phyloP scores from a whole-genome alignment of 2,797 vertebrate species.

The Liasis olivaceus region DNA sequence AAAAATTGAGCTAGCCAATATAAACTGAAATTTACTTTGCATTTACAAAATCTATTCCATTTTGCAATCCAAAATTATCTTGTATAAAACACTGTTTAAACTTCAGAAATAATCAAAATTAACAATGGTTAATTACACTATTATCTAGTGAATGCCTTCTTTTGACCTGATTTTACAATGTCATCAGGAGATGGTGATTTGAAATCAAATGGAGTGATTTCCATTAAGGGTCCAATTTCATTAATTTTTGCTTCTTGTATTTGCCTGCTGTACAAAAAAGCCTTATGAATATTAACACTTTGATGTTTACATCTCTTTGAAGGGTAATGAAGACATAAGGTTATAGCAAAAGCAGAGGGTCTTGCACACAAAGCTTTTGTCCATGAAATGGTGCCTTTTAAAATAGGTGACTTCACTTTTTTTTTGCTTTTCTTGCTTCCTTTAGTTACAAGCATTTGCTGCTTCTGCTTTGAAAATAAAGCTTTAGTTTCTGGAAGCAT shows the following conservation, averaged over 20 bases:
- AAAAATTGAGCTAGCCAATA: conserved; percentile 53
- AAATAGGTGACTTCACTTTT: conserved; percentile 30
- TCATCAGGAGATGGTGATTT: conserved; percentile 96
- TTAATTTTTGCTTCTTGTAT: conserved; percentile 74
- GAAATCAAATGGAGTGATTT: conserved; percentile 87
- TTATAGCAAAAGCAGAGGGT: conserved; percentile 91
- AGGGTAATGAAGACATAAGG: conserved; percentile 80
- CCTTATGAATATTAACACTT: conserved; percentile 62
- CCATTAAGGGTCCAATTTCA: conserved; percentile 72
- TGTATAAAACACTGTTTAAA: conserved; percentile 44
- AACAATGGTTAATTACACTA: conserved; percentile 34
- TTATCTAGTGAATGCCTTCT: conserved; percentile 89
- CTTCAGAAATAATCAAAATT: conserved; percentile 42
- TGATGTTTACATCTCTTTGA: conserved; percentile 66
- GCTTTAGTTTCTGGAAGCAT: conserved; percentile 57
- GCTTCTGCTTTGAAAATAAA: conserved; percentile 63
- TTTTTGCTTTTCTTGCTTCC: conserved; percentile 58
- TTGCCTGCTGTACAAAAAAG: conserved; percentile 78
- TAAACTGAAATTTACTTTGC: conserved; percentile 51
- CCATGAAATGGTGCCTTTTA: conserved; percentile 66
- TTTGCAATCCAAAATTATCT: conserved; percentile 52
- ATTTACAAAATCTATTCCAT: conserved; percentile 60
- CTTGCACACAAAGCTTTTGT: conserved; percentile 76
- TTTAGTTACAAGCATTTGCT: conserved; percentile 56
- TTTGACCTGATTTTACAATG: conserved; percentile 89